Percentiles rank a stretch among this genome's conserved stretches.
Conservation (phyloP, 2,888 invertebrate species). For the Leptinotarsa haldemani region DNA sequence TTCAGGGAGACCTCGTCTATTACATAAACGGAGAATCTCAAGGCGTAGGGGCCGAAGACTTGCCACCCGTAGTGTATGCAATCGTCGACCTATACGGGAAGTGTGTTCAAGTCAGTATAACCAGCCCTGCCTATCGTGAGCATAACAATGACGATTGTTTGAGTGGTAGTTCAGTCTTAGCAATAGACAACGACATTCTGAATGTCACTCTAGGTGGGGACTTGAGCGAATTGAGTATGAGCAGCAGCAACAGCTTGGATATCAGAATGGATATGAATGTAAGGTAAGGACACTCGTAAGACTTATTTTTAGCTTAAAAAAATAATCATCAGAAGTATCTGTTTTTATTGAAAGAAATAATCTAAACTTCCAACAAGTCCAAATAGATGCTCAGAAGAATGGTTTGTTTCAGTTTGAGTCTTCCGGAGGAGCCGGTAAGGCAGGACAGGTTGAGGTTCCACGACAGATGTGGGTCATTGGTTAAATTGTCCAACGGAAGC, state of each 20-base stretch:
- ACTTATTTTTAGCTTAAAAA: too few species aligned
- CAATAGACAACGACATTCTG: conserved; percentile 65
- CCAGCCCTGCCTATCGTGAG: conserved; percentile 64
- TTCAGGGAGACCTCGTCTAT: conserved; percentile 84
- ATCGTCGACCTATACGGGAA: conserved; percentile 86
- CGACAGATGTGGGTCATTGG: conserved; percentile 86
- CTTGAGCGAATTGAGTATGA: conserved; percentile 64
- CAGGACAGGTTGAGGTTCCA: conserved; percentile 84
- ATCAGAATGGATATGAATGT: conserved; percentile 66
- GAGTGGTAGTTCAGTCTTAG: conserved; percentile 65
- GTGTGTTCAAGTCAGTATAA: conserved; percentile 81
- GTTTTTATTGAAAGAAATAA: too few species aligned
- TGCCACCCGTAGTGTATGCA: conserved; percentile 81
- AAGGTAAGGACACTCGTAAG: conserved; percentile 54
- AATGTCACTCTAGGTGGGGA: conserved; percentile 65
- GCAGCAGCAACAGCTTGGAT: conserved; percentile 65
- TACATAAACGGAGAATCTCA: conserved; percentile 90
- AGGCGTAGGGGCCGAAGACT: conserved; percentile 82
- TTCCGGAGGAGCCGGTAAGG: conserved; percentile 61
- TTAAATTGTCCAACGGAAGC: conserved; percentile 85
- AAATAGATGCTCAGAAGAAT: too few species aligned
- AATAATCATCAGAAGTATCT: too few species aligned
- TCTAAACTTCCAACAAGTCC: too few species aligned
- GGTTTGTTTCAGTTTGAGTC: conserved; percentile 56
- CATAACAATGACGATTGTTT: conserved; percentile 66